Evolutionary conservation across 2,113 vertebrate genomes (phyloP).

Genomic region (Phaethon lepturus): DNA sequence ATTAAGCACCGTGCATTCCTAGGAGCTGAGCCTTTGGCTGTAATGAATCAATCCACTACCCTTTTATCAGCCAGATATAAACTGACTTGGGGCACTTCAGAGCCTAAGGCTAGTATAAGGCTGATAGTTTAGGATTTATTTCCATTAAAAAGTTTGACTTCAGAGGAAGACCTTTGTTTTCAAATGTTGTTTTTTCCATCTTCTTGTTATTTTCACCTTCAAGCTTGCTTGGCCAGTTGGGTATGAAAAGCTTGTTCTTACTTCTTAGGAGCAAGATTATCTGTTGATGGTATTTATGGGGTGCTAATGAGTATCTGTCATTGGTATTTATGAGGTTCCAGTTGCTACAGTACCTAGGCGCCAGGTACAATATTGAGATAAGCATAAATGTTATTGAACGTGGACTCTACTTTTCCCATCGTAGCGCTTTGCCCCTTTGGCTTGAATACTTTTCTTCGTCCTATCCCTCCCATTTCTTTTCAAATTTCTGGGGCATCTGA

Average conservation of each 20-base stretch:
- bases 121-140: slow-evolving; percentile 5
- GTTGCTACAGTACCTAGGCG: neutral
- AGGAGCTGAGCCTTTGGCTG: slow-evolving; percentile 39
- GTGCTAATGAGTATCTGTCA: slow-evolving; percentile 30
- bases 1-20: slow-evolving; percentile 29
- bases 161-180: slow-evolving; percentile 10
- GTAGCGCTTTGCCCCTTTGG: neutral
- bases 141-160: neutral
- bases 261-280: neutral
- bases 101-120: neutral
- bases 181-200: neutral
- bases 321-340: slow-evolving; percentile 38
- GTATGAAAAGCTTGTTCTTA: slow-evolving; percentile 26
- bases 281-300: neutral
- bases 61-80: slow-evolving; percentile 45
- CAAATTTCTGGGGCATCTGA: neutral
- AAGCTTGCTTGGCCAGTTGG: slow-evolving; percentile 12
- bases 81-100: neutral
- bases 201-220: slow-evolving; percentile 10
- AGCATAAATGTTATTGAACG: neutral
- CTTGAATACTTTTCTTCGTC: neutral
- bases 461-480: neutral
- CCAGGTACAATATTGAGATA: slow-evolving; percentile 34
- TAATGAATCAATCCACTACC: slow-evolving; percentile 28
- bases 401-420: slow-evolving; percentile 7